A percentile compares a stretch with the other conserved stretches of the same genome.
Conservation (phyloP, 2,888 invertebrate genomes). For the Xanthorhoe designata region DNA sequence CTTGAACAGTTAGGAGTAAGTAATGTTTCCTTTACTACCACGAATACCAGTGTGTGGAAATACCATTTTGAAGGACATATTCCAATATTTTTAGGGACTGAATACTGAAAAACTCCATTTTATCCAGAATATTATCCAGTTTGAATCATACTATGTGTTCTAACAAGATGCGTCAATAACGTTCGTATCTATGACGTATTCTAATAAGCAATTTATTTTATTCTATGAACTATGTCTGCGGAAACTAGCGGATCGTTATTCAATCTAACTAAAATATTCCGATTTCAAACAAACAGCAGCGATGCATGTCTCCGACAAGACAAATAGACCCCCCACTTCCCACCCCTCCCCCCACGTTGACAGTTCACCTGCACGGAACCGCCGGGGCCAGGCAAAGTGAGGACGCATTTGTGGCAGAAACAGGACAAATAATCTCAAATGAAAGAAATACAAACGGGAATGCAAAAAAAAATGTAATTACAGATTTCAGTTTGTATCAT, state of each 20-base stretch:
- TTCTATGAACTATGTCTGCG: neutral
- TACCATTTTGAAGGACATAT: too few species aligned
- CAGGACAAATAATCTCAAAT: neutral
- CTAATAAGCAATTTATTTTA: neutral
- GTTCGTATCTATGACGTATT: neutral
- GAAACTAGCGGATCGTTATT: constrained; percentile 21
- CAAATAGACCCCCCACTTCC: constrained; percentile 62
- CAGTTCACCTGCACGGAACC: constrained; percentile 73
- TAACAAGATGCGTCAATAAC: neutral
- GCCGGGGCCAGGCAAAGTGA: constrained; percentile 25
- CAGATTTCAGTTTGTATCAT: neutral
- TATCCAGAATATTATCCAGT: too few species aligned
- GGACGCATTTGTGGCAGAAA: neutral
- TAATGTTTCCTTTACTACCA: constrained; percentile 20
- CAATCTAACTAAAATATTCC: constrained; percentile 45
- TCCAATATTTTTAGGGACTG: too few species aligned
- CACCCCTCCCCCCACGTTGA: constrained; percentile 54
- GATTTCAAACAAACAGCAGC: constrained; percentile 73
- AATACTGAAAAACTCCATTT: too few species aligned
- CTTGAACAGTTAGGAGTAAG: constrained; percentile 26
- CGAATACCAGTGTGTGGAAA: neutral
- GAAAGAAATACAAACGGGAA: too few species aligned
- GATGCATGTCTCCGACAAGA: constrained; percentile 77
- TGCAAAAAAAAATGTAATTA: too few species aligned
- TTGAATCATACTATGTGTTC: too few species aligned